Evolutionary conservation across 2,797 vertebrate genomes (phyloP).

Genomic region (Oreortyx pictus): DNA sequence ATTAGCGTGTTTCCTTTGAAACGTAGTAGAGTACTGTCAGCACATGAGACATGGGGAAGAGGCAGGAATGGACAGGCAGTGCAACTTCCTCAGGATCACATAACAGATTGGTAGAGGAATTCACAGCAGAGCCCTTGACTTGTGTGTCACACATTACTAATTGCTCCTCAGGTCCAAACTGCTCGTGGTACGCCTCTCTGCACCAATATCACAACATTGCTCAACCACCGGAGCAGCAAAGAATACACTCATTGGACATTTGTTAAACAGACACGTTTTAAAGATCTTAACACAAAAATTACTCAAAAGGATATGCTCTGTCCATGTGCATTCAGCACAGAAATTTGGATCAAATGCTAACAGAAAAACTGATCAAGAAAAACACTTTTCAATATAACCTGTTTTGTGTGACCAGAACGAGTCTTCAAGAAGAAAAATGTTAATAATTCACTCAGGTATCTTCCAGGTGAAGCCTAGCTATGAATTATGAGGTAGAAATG

Average conservation of each 20-base stretch:
- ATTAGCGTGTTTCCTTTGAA: neutral
- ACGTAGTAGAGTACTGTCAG: constrained; percentile 33
- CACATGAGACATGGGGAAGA: neutral
- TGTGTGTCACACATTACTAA: constrained; percentile 51
- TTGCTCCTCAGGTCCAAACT: neutral
- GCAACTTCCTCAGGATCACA: constrained; percentile 58
- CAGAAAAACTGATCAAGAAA: neutral
- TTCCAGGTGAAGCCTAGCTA: neutral
- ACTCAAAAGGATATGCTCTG: neutral
- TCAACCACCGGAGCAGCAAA: neutral
- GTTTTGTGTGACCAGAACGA: constrained; percentile 23
- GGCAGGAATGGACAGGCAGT: constrained; percentile 41
- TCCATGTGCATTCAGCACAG: neutral
- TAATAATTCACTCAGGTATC: constrained; percentile 4
- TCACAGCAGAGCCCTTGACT: constrained; percentile 55
- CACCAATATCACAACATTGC: neutral
- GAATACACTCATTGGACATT: fast-evolving
- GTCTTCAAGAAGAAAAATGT: neutral
- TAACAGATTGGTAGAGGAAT: constrained; percentile 58
- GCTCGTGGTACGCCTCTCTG: neutral
- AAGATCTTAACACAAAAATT: neutral
- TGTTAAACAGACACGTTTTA: neutral
- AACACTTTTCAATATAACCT: neutral
- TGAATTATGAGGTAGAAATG: neutral
- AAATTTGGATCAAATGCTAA: neutral